Base-by-base conservation (phyloP, 2,113 vertebrate species). In the Ageneiosus marmoratus region DNA sequence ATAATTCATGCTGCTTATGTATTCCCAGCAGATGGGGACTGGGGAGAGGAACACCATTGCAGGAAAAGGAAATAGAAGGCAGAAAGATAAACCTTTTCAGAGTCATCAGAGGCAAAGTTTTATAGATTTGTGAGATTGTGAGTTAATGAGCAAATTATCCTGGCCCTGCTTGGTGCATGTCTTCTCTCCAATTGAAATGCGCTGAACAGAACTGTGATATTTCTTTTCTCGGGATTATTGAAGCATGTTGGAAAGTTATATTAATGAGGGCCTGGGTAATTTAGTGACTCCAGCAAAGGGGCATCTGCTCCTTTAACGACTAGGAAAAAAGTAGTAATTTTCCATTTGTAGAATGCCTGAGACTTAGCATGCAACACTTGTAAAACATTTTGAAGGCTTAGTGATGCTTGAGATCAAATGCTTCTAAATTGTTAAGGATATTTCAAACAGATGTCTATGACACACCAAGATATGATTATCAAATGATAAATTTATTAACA, bases 1-100 rank as follows among this genome's bases (percentile, higher is more conserved):
- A 88, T 88, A 87, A 87, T 86, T 79, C 86, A 87, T 82, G 78
- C 78, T 63, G 69, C 79, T 82, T 78, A 86, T 83, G 60, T 79
- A 67, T 80, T 84, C 84, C 81, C 76, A 80, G 63, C 85, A 89
- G 86, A 88, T 85, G 85, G 84, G 69, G 62, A 77, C 70, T 80
- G 65, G 55, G 63, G 62, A 63, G 77, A 85, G 60, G 78, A 73
- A 65, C 37, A 48, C 56, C 37, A 48, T 73, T 77, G 11, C 62
- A 78, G 83, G 78, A 83, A 85, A 81, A 70, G 76, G 77, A 72
- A 77, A 65, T 50, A 56, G 79, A 69, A 32, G 60, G 83, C 50
- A 65, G 50, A 46, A 80, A 86, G 60, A 41, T 46, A 50, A 85
- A 79, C 44, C 74, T 24, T 76, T 58, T 48, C 69, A 77, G 70